Conservation (phyloP, 2,888 invertebrate species). For the Eristalinus sepulchralis region DNA sequence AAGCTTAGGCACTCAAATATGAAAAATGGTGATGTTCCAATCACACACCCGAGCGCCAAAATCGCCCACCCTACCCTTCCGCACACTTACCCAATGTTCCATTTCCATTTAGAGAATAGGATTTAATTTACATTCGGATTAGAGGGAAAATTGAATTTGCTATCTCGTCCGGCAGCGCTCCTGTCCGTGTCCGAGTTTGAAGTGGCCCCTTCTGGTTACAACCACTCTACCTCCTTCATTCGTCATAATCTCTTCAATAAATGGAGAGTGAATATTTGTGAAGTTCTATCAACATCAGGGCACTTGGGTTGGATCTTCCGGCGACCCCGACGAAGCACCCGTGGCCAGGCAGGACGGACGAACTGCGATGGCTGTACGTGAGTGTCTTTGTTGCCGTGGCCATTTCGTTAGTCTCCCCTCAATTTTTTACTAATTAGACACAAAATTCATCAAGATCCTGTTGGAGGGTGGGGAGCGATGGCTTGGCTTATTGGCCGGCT, state of each 20-base stretch:
- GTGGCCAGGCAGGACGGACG: background rate
- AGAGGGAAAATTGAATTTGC: constrained; percentile 61
- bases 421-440: constrained; percentile 51
- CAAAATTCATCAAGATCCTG: constrained; percentile 51
- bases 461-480: background rate
- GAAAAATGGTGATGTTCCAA: constrained; percentile 48
- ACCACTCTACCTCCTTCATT: background rate
- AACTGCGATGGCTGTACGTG: background rate
- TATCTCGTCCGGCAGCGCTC: constrained; percentile 34
- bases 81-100: background rate
- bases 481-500: constrained; percentile 10
- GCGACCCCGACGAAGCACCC: background rate
- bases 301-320: background rate
- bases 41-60: constrained; percentile 25
- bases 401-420: constrained; percentile 1
- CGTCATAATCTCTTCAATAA: constrained; percentile 28
- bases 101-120: constrained; percentile 28
- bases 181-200: background rate
- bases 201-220: background rate
- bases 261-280: constrained; percentile 37
- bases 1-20: constrained; percentile 23
- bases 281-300: constrained; percentile 8
- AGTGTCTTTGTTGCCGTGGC: background rate
- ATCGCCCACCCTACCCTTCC: background rate
- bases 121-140: constrained; percentile 66